Percentiles rank a stretch among this genome's conserved stretches.
phyloP scores from a whole-genome alignment of 1,140 invertebrate species.

The Adoxophyes honmai region DNA sequence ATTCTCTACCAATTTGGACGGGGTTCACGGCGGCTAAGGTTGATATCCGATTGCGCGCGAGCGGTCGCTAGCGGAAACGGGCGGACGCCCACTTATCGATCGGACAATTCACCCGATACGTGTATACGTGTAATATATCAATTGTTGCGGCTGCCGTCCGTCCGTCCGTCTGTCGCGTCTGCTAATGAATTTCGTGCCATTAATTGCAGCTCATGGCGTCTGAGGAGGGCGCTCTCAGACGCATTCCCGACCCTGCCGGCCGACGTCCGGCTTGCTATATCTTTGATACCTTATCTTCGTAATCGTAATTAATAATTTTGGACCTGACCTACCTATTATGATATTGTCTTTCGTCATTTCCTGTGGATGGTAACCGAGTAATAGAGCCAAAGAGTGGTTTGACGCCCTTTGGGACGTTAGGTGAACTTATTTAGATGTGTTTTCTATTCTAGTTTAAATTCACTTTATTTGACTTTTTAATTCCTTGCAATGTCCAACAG shows the following conservation, averaged over 20 bases:
- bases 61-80: conserved; percentile 25
- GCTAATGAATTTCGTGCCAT: conserved; percentile 38
- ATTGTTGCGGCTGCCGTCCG: conserved; percentile 26
- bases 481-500: too few species aligned
- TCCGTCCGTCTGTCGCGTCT: conserved; percentile 25
- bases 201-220: conserved; percentile 8
- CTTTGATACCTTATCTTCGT: too few species aligned
- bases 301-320: too few species aligned
- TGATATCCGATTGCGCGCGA: background rate
- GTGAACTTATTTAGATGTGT: too few species aligned
- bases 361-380: too few species aligned
- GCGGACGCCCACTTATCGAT: conserved; percentile 59
- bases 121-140: conserved; percentile 63
- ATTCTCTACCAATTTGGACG: background rate
- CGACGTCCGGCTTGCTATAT: too few species aligned
- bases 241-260: background rate
- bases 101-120: conserved; percentile 64
- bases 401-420: too few species aligned
- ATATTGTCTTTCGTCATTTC: too few species aligned
- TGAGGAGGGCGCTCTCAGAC: background rate
- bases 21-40: background rate
- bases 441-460: too few species aligned
- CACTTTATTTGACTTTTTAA: too few species aligned
- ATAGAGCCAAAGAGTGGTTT: too few species aligned
- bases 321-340: too few species aligned